Evolutionary conservation across 2,797 vertebrate genomes (phyloP), one percentile per base, ranked within the genome.

Genomic region (Eulemur coronatus): DNA sequence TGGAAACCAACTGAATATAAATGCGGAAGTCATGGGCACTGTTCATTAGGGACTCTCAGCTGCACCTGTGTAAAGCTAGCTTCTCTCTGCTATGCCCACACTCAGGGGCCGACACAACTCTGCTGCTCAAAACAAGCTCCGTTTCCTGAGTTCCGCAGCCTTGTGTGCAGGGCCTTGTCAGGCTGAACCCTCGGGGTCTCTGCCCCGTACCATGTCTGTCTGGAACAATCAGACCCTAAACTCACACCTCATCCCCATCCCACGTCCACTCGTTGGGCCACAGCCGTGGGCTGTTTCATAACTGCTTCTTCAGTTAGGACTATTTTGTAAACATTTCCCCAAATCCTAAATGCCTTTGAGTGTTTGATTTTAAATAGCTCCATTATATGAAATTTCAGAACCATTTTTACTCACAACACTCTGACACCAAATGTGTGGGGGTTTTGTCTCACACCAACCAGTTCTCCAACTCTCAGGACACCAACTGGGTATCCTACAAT

Each of bases 181-280:
- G 22, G 17, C 33, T 26, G 33, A 17, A 35, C 33, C 5, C 61
- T 48, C 17, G 7, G 8, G 26, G n/a, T 67, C 33, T 11, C 61
- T 35, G 14, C 63, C 33, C 33, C 13, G 0, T 24, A n/a, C 13
- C 11, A 3, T 1, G 13, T 26, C 55, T 1, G 13, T 26, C 55
- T 28, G 22, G 43, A 41, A 8, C 17, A 17, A 35, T 67, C 38
- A 22, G 13, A 5, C 48, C 17, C 38, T 43, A 57, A 46, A 20
- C 12, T 30, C 52, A 17, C 35, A 24, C 28, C 50, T 7, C 28
- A 33, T 9, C 12, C 18, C 33, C 35, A 86, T 4, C 30, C 22
- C 28, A 57, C 1, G 5, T 28, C 22, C 13, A 73, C 26, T 17
- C 70, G 18, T 2, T n/a, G 20, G 43, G 5, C 38, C 33, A 59